Evolutionary conservation across 2,888 invertebrate species (phyloP).

Genomic region (Phoenoteleia sp.): DNA sequence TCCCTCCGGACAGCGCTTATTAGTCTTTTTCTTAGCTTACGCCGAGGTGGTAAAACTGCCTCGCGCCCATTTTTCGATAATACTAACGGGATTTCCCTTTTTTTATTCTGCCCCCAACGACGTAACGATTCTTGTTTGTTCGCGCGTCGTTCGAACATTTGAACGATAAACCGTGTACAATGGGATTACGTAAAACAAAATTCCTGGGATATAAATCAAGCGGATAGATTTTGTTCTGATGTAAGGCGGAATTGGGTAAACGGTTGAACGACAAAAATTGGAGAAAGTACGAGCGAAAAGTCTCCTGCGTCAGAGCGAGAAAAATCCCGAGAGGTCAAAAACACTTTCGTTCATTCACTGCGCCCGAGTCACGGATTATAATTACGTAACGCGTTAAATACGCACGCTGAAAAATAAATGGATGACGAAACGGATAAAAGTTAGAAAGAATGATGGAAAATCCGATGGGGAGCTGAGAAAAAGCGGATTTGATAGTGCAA

Average conservation of each 20-base stretch:
- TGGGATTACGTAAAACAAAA: too few relatives aligned
- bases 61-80: conserved; percentile 11
- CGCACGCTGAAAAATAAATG: conserved; percentile 13
- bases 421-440: conserved; percentile 8
- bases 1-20: conserved; percentile 59
- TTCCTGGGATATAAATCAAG: too few relatives aligned
- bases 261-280: conserved; percentile 22
- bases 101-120: not conserved
- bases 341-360: conserved; percentile 34
- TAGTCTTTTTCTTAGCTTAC: conserved; percentile 42
- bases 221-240: too few relatives aligned
- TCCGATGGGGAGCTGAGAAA: too few relatives aligned
- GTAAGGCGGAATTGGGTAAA: conserved; percentile 17
- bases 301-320: conserved; percentile 28
- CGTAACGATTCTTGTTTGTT: conserved; percentile 13
- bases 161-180: too few relatives aligned
- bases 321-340: conserved; percentile 52
- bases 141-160: too few relatives aligned
- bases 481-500: too few relatives aligned
- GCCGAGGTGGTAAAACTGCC: not conserved
- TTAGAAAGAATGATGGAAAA: too few relatives aligned
- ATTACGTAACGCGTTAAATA: conserved; percentile 17
- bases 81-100: too few relatives aligned
- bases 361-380: conserved; percentile 20
- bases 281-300: conserved; percentile 50